These are phyloP conservation scores for Hippoglossus stenolepis DNA, from an alignment of 2,113 vertebrate species.

Conservation along the genomic window DNA sequence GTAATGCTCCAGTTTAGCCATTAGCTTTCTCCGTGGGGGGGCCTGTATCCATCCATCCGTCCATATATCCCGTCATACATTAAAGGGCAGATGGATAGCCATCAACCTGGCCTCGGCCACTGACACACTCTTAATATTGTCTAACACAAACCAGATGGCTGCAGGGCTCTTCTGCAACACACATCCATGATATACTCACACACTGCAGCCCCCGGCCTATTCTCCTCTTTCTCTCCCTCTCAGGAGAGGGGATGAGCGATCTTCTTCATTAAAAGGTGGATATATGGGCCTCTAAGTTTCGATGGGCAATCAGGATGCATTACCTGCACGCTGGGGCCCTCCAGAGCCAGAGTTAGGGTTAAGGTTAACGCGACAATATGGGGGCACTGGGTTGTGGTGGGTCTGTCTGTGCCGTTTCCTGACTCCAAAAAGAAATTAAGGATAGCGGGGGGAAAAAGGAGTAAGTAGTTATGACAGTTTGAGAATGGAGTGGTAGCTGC, in stretches of 20 bases:
- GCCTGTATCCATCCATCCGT: constrained; percentile 60
- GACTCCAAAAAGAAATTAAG: constrained; percentile 36
- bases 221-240: constrained; percentile 31
- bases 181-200: constrained; percentile 28
- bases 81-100: constrained; percentile 81
- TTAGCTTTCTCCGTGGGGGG: constrained; percentile 83
- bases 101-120: constrained; percentile 72
- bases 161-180: constrained; percentile 56
- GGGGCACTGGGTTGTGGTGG: background rate
- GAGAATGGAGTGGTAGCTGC: constrained; percentile 57
- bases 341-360: constrained; percentile 55
- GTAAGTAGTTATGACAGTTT: constrained; percentile 24
- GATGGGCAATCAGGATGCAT: constrained; percentile 67
- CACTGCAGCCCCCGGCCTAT: constrained; percentile 17
- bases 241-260: constrained; percentile 71
- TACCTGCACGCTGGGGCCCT: constrained; percentile 63
- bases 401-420: constrained; percentile 27
- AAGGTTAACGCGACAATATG: constrained; percentile 60
- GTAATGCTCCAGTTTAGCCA: constrained; percentile 90
- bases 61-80: constrained; percentile 71
- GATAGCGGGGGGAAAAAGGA: constrained; percentile 19
- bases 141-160: constrained; percentile 83
- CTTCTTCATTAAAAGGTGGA: constrained; percentile 82
- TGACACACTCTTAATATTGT: constrained; percentile 81
- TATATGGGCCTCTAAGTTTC: constrained; percentile 67